phyloP scores from a whole-genome alignment of 2,888 invertebrate species.

The Charanyca ferruginea region DNA sequence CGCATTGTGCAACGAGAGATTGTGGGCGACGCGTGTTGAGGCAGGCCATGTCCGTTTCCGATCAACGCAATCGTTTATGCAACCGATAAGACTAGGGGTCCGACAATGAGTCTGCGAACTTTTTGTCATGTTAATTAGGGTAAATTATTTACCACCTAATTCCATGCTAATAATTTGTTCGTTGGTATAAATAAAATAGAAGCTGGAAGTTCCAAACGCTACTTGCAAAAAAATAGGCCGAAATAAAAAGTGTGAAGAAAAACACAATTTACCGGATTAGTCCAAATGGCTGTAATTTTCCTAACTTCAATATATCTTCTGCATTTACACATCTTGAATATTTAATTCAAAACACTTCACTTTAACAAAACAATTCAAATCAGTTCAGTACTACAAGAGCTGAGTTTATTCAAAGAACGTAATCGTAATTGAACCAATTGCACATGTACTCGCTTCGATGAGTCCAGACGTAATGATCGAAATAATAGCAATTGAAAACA shows the following conservation, averaged over 20 bases:
- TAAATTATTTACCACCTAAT: slow-evolving; percentile 2
- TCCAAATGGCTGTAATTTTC: slow-evolving; percentile 64
- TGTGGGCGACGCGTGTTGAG: slow-evolving; percentile 80
- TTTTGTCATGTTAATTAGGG: slow-evolving; percentile 20
- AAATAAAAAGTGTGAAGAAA: background rate
- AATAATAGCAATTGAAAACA: slow-evolving; percentile 69
- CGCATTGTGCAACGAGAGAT: slow-evolving; percentile 81
- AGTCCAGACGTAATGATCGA: slow-evolving; percentile 71
- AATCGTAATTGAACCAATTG: slow-evolving; percentile 38
- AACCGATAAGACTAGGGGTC: slow-evolving; percentile 71
- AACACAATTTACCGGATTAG: slow-evolving; percentile 56
- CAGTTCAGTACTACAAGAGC: slow-evolving; percentile 9
- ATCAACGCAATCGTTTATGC: slow-evolving; percentile 80
- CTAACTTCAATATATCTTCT: slow-evolving; percentile 65
- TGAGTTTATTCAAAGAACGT: slow-evolving; percentile 24
- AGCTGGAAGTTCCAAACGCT: too few species aligned
- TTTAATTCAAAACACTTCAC: slow-evolving; percentile 47
- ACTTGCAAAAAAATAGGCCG: background rate
- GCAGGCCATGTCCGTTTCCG: slow-evolving; percentile 89
- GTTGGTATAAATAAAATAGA: background rate
- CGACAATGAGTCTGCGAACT: slow-evolving; percentile 44
- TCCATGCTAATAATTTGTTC: background rate
- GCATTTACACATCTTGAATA: slow-evolving; percentile 70
- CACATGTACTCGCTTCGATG: slow-evolving; percentile 69
- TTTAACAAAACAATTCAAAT: slow-evolving; percentile 31